These are phyloP conservation scores for Capra hircus DNA, from an alignment of 2,113 vertebrate species.

Conservation along the genomic window DNA sequence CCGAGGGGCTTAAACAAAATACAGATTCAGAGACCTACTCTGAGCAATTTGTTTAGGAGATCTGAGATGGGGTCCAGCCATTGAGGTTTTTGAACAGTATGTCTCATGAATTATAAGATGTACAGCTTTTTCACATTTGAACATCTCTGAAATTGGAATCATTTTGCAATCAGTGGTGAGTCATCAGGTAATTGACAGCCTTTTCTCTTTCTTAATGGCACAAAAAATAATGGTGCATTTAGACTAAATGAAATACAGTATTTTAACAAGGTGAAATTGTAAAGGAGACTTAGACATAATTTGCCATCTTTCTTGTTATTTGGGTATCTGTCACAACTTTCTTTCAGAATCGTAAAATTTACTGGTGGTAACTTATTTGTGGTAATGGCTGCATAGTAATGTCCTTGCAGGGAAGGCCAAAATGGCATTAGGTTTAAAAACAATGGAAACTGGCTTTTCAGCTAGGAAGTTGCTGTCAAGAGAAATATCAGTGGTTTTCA, in stretches of 20 bases:
- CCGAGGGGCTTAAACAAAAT: background rate
- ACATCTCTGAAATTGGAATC: background rate
- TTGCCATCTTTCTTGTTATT: background rate
- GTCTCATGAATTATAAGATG: background rate
- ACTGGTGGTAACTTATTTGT: background rate
- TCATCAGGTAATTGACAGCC: background rate
- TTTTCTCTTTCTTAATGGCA: background rate
- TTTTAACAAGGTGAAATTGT: background rate
- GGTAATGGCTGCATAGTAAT: background rate
- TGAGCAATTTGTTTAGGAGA: background rate
- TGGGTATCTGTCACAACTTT: background rate
- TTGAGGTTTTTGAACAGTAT: background rate
- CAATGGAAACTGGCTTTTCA: background rate
- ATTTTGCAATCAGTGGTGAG: background rate
- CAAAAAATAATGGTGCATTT: background rate
- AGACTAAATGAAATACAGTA: background rate
- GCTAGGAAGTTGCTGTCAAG: background rate
- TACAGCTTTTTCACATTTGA: slow-evolving; percentile 7
- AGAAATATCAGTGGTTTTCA: background rate
- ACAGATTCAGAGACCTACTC: background rate
- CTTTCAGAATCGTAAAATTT: background rate
- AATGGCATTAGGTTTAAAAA: background rate
- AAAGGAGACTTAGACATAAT: background rate
- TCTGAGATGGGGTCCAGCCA: background rate
- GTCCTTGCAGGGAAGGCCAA: background rate